A percentile compares a stretch with the other conserved stretches of the same genome.
These are phyloP conservation scores for Megalops atlanticus DNA, from an alignment of 2,113 vertebrate genomes.

Conservation along the genomic window DNA sequence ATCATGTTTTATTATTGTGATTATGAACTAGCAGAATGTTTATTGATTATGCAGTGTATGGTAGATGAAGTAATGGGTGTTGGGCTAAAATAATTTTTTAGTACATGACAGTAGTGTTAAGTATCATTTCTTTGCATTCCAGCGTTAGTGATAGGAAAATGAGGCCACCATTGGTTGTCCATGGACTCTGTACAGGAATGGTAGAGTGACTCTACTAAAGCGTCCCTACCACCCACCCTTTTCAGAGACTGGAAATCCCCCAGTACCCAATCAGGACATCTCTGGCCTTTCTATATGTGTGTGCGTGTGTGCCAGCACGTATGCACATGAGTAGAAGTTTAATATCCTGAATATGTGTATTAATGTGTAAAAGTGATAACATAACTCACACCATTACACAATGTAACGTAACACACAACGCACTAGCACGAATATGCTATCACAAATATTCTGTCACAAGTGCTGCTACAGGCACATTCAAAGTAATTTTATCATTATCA, in stretches of 20 bases:
- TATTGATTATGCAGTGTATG: neutral
- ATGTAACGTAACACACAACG: neutral
- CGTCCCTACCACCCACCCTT: neutral
- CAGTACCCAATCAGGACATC: neutral
- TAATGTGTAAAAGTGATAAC: no score
- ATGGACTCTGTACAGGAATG: neutral
- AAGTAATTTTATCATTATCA: neutral
- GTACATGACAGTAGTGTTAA: neutral
- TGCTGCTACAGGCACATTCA: neutral
- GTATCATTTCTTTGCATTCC: constrained; percentile 2
- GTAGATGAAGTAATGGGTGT: neutral
- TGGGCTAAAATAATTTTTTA: neutral
- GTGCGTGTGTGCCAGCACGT: no score
- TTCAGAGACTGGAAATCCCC: neutral
- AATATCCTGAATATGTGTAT: no score
- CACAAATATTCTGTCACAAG: no score
- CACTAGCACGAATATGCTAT: neutral
- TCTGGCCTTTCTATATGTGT: neutral
- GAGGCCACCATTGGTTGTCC: constrained; percentile 6
- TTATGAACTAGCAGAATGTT: constrained; percentile 9
- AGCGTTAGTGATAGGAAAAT: neutral
- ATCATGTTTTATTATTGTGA: neutral
- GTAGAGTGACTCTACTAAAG: neutral
- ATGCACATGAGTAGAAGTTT: no score
- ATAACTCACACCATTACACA: neutral